Base-by-base conservation (phyloP, 2,888 invertebrate genomes). In the Drosophila maculinotata region DNA sequence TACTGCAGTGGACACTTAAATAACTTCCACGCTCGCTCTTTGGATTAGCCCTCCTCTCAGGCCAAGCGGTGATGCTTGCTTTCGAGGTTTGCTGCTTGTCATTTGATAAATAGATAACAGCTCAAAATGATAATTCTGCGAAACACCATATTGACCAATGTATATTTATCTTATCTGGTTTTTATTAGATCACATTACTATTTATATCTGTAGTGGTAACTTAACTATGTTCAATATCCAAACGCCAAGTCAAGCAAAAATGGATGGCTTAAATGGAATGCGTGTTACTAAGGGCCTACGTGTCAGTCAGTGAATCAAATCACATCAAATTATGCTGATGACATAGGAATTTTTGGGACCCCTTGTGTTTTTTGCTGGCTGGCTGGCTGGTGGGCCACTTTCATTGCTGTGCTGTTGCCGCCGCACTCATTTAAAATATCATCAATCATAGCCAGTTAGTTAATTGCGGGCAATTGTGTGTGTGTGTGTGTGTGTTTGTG, bases 371-470 rank as follows among this genome's bases (percentile, higher is more conserved):
- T 25, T 38, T 44, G 9, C n/a, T 35, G 12, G 47, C 41, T 57
- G 47, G 42, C 23, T 60, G 39, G 36, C 63, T 54, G 57, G 31
- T n/a, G n/a, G n/a, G n/a, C n/a, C 57, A 62, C 60, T 69, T 73
- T 69, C 62, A 62, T 58, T 66, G 63, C 62, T 59, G 54, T 63
- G 65, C n/a, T n/a, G n/a, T 60, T 68, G 74, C 63, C 47, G 73
- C 68, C 79, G 76, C 68, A 64, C 79, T 81, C 87, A 88, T 85
- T 88, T 89, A 88, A 89, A 89, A 89, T 69, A 86, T 88, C 89
- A 89, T 89, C 89, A 89, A 89, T 89, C 89, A 89, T 83, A 72
- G 81, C 64, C 69, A 66, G 81, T 76, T 78, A 74, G 87, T 87
- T 89, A 89, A 89, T 87, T 88, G 85, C 76, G 73, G 38, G 35